Base-by-base conservation (phyloP, 2,888 invertebrate genomes). In the Byasa hedistus region DNA sequence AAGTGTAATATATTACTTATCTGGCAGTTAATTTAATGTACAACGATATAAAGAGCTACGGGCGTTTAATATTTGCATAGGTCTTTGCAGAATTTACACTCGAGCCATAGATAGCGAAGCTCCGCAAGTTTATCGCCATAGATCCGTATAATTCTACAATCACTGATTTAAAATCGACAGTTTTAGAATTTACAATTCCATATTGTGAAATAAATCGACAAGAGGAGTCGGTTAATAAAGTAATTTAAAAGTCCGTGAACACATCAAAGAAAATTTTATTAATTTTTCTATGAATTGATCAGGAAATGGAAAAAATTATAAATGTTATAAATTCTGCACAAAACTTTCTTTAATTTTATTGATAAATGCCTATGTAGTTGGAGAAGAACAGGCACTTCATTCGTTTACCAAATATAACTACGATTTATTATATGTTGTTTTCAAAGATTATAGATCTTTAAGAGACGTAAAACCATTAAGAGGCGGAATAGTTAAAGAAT, bases 31-130 rank as follows among this genome's bases (percentile, higher is more conserved):
- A 51, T 59, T 44, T 52, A 60, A 65, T 48, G 36, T n/a, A 36
- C 27, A 54, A 66, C 51, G 36, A 24, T 15, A 52, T 23, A 61
- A 32, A 66, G 60, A 65, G 60, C 59, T 61, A 24, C 36, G 52
- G 66, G 61, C 66, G 57, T 66, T 66, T 58, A 58, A 57, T 61
- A 66, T 66, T 66, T 61, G 58, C 57, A 54, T 54, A 52, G 57
- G 21, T 66, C 57, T 66, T 57, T 57, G 57, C 22, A 61, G 61
- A 66, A 66, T 66, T 66, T 61, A 62, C 66, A 61, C 61, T 62
- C 57, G 27, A 61, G 61, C 66, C 66, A 57, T 62, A 58, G 57
- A 66, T 61, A 61, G 65, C 27, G 23, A 59, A 52, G 36, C 55
- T 32, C 8, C 21, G 61, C 59, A 23, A 54, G 24, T 57, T 66